Base-by-base conservation (phyloP, 2,113 vertebrate genomes). In the Oxyruncus cristatus region DNA sequence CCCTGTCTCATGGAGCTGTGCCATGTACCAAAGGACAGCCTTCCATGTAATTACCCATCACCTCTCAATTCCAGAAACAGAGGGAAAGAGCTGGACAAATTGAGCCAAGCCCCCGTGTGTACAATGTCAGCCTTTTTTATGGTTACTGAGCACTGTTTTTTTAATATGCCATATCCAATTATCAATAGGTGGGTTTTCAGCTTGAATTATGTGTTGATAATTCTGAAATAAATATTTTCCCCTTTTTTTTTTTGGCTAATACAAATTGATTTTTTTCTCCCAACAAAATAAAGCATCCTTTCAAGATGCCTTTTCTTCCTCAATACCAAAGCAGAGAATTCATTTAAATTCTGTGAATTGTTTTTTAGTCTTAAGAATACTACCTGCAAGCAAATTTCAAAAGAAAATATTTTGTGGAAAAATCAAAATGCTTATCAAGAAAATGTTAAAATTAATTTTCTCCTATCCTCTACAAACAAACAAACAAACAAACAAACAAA, bases 391-490 rank as follows among this genome's bases (percentile, higher is more conserved):
- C 16, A 76, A 66, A 62, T 71, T 67, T 81, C 11, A 24, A 77
- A 91, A 4, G 12, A 61, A 70, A 70, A 17, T 56, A 68, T 49
- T 73, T 52, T 41, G 24, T 32, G 14, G 21, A 44, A 78, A 88
- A 80, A 28, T 30, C 1, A 73, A 68, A 77, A 80, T 52, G 2
- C 5, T 75, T 44, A 33, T 50, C 4, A 72, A n/a, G 39, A 49
- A 95, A 80, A 56, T 56, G 4, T 76, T 4, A 22, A 56, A 42
- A 33, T 32, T 1, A 0, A 6, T 49, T 61, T 73, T 85, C 67
- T 16, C 10, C 6, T 65, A 8, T 65, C 12, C 12, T 11, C 7
- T 5, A 1, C 2, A 20, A 13, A 3, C 0, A 6, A 11, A 49
- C 47, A 47, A 47, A 47, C 5, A 19, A 46, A 46, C 19, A 46